These are phyloP conservation scores for Drosophila sucinea DNA, from an alignment of 1,140 invertebrate species.

Conservation along the genomic window DNA sequence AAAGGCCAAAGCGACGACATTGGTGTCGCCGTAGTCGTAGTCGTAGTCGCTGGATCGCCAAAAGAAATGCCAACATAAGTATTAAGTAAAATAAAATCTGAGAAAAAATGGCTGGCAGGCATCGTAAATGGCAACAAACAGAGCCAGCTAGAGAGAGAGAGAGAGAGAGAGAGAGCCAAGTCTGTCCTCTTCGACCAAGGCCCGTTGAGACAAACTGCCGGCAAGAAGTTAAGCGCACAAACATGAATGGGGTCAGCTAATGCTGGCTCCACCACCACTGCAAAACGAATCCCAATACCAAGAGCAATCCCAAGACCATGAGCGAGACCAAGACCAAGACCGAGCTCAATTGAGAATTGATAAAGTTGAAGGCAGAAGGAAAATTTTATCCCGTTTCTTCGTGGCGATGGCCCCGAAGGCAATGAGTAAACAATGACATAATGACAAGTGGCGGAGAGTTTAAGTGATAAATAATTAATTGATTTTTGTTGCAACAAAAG, in stretches of 20 bases:
- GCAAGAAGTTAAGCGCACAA: conserved; percentile 73
- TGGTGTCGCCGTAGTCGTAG: conserved; percentile 19
- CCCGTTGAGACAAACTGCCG: conserved; percentile 73
- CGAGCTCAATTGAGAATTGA: conserved; percentile 82
- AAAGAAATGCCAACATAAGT: conserved; percentile 69
- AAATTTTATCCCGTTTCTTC: conserved; percentile 47
- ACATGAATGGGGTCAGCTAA: conserved; percentile 78
- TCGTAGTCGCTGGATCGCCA: conserved; percentile 32
- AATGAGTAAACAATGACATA: conserved; percentile 83
- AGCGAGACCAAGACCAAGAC: conserved; percentile 6
- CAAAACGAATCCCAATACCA: conserved; percentile 18
- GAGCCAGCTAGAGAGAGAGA: not conserved
- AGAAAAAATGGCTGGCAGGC: conserved; percentile 22
- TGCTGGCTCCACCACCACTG: conserved; percentile 47
- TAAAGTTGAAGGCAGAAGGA: conserved; percentile 67
- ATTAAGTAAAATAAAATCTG: conserved; percentile 75
- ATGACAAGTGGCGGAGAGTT: conserved; percentile 83
- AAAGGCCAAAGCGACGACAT: conserved; percentile 68
- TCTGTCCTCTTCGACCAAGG: conserved; percentile 43
- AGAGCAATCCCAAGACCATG: conserved; percentile 10
- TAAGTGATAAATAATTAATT: conserved; percentile 83
- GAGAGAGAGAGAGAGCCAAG: not conserved
- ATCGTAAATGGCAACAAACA: conserved; percentile 25
- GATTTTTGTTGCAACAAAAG: conserved; percentile 81
- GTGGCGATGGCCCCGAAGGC: conserved; percentile 43